phyloP scores from a whole-genome alignment of 2,888 invertebrate genomes.

The Rutpela maculata region DNA sequence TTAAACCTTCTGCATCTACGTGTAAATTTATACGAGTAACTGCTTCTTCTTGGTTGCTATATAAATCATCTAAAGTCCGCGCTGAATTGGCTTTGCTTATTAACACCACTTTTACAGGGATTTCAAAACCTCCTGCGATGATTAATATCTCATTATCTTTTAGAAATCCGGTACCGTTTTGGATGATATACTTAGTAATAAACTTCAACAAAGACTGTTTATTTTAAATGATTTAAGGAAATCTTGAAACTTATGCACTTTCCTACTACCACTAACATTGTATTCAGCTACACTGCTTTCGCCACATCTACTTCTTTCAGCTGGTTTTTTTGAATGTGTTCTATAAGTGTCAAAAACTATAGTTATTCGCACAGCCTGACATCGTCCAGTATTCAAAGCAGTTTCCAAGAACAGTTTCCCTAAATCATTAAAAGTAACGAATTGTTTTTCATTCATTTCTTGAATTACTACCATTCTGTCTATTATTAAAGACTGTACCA shows the following conservation, averaged over 20 bases:
- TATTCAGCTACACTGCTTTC: neutral
- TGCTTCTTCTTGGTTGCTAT: constrained; percentile 8
- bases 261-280: constrained; percentile 10
- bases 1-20: neutral
- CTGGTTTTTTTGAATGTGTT: neutral
- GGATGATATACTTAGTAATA: neutral
- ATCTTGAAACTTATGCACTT: constrained; percentile 4
- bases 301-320: neutral
- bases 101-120: constrained; percentile 1
- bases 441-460: neutral
- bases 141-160: neutral
- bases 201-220: constrained; percentile 8
- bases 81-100: constrained; percentile 3
- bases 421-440: neutral
- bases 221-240: constrained; percentile 10
- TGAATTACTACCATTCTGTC: neutral
- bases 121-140: neutral
- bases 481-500: neutral
- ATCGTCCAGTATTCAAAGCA: neutral
- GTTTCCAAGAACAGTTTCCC: neutral
- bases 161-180: neutral
- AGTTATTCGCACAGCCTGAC: neutral
- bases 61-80: neutral
- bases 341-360: neutral
- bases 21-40: neutral